Conservation (phyloP, 2,888 invertebrate species). For the Empis stercorea region DNA sequence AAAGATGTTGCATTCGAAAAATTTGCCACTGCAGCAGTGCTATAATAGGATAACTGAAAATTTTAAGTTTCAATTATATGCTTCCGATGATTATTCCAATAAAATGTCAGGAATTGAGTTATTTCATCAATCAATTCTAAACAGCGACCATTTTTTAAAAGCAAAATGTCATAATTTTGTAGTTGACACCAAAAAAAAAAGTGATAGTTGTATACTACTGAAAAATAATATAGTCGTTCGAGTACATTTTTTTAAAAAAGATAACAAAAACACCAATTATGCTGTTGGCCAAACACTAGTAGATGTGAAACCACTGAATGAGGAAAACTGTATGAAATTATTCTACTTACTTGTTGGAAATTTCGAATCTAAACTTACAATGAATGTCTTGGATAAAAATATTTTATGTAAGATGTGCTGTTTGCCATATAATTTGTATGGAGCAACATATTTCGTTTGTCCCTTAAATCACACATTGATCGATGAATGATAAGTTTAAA, state of each 20-base stretch:
- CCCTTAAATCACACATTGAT: slow-evolving; percentile 2
- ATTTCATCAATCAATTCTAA: not conserved
- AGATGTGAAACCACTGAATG: not conserved
- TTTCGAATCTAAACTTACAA: not conserved
- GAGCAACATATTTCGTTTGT: not conserved
- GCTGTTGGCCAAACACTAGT: not conserved
- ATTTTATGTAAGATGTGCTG: not conserved
- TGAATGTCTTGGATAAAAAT: not conserved
- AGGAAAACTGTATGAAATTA: not conserved
- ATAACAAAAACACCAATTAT: not conserved
- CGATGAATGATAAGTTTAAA: no score
- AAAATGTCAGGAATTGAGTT: not conserved
- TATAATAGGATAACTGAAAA: not conserved
- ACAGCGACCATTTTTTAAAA: not conserved
- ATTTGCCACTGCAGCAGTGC: slow-evolving; percentile 22
- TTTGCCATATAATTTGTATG: not conserved
- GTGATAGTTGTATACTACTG: not conserved
- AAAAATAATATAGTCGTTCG: not conserved
- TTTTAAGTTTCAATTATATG: not conserved
- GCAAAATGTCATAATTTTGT: not conserved
- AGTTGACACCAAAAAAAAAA: not conserved
- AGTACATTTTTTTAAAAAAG: not conserved
- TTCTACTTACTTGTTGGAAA: not conserved
- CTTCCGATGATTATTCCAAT: not conserved
- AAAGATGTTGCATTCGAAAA: slow-evolving; percentile 27